Evolutionary conservation across 2,888 invertebrate genomes (phyloP).

Genomic region (Chesias legatella): DNA sequence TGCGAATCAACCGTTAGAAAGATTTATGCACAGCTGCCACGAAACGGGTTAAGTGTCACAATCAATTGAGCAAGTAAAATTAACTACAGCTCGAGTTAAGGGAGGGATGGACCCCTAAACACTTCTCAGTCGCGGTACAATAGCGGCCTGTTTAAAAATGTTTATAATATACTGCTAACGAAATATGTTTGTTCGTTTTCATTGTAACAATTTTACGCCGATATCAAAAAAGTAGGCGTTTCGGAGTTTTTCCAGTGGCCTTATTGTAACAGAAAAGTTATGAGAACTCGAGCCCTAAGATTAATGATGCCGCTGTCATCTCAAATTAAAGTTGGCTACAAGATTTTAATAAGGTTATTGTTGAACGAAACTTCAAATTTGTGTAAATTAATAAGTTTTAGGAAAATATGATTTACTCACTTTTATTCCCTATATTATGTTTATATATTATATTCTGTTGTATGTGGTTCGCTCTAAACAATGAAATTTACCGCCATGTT

Average conservation of each 20-base stretch:
- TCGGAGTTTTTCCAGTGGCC: slow-evolving; percentile 35
- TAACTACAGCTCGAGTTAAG: slow-evolving; percentile 44
- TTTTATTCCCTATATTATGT: too few relatives aligned
- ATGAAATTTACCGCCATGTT: too few relatives aligned
- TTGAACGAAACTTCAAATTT: slow-evolving; percentile 55
- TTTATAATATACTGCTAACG: neutral
- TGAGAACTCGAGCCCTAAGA: slow-evolving; percentile 52
- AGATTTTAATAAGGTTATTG: slow-evolving; percentile 69
- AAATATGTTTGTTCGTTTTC: slow-evolving; percentile 20
- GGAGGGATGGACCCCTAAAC: neutral
- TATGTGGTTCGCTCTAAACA: too few relatives aligned
- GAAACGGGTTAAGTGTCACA: slow-evolving; percentile 55
- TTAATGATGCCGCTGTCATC: slow-evolving; percentile 67
- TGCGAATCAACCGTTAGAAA: slow-evolving; percentile 59
- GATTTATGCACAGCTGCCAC: slow-evolving; percentile 59
- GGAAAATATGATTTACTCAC: too few relatives aligned
- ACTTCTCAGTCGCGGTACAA: neutral
- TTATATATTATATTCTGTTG: too few relatives aligned
- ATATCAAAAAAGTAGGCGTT: neutral
- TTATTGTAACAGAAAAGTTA: slow-evolving; percentile 37
- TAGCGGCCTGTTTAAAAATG: slow-evolving; percentile 9
- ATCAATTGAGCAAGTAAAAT: slow-evolving; percentile 59
- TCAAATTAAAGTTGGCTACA: slow-evolving; percentile 66
- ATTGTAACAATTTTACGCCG: slow-evolving; percentile 30
- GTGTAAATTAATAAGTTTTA: slow-evolving; percentile 62